Base-by-base conservation (phyloP, 2,888 invertebrate genomes). In the Trichogramma dendrolimi region DNA sequence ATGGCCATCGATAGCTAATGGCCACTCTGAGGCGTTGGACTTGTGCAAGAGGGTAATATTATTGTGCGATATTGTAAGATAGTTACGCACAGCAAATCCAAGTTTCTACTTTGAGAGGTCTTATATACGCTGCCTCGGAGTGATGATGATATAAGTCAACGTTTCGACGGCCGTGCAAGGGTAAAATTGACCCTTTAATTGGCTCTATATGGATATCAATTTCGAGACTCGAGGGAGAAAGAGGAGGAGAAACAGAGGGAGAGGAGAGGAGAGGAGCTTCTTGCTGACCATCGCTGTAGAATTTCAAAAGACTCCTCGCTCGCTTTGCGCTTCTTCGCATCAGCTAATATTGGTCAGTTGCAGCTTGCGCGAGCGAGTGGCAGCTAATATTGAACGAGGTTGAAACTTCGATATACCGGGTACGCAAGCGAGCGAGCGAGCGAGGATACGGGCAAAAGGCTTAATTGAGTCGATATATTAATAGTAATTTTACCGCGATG, bases 21-120 rank as follows among this genome's bases (percentile, higher is more conserved):
- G 74, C 75, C 73, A 76, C 76, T 76, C 75, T 76, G 76, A 75
- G 75, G 75, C 71, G 47, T 11, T 27, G 27, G 27, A 27, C 27
- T 27, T 27, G 27, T 3, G 27, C 27, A 27, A 27, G 27, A 27
- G 27, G 27, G 27, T 27, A 27, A 27, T 27, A 27, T 2, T 27
- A 27, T 27, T 27, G 27, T 27, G 2, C 27, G 27, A 27, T 27
- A 27, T 27, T 27, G 27, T 27, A 27, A 27, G 74, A 73, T 74
- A 73, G 75, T 74, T 70, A 68, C 62, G 70, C 73, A 73, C 71
- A 73, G 74, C 27, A 27, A 27, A 27, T 27, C 27, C 27, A 27
- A 27, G 27, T 27, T 27, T 2, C 27, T 27, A 27, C 27, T 27
- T 27, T 27, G 27, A 27, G 27, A 27, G 27, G 27, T 27, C 27